A percentile compares a stretch with the other conserved stretches of the same genome.
Conservation (phyloP, 1,140 invertebrate species). For the Cyphomyrmex costatus region DNA sequence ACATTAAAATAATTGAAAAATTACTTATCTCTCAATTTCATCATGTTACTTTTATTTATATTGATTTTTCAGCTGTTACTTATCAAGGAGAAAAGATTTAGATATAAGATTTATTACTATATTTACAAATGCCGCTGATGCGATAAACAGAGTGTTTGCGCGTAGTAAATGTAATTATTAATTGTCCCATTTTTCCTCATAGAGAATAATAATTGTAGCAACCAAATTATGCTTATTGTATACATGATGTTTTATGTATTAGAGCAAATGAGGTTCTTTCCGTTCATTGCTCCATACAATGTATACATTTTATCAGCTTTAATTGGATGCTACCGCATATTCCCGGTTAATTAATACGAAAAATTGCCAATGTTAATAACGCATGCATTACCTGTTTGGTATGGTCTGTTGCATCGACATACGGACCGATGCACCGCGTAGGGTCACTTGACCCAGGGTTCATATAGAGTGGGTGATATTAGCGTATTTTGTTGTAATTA, state of each 20-base stretch:
- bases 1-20: background rate
- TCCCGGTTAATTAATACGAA: slow-evolving; percentile 79
- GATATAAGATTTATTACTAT: background rate
- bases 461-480: slow-evolving; percentile 73
- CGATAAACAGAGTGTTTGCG: background rate
- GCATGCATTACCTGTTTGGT: slow-evolving; percentile 76
- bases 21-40: background rate
- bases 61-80: background rate
- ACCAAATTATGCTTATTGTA: slow-evolving; percentile 55
- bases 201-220: slow-evolving; percentile 19
- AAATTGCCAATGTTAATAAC: slow-evolving; percentile 79
- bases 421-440: slow-evolving; percentile 67
- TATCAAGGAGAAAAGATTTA: background rate
- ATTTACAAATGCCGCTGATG: background rate
- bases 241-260: slow-evolving; percentile 72
- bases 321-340: slow-evolving; percentile 75
- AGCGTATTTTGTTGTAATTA: slow-evolving; percentile 79
- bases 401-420: slow-evolving; percentile 68
- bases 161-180: background rate
- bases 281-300: slow-evolving; percentile 58
- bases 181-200: slow-evolving; percentile 26
- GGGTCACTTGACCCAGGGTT: slow-evolving; percentile 71
- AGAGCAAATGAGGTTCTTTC: slow-evolving; percentile 68
- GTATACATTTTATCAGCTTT: slow-evolving; percentile 76
- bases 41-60: background rate